A percentile compares a stretch with the other conserved stretches of the same genome.
Evolutionary conservation across 2,797 vertebrate genomes (phyloP).

Genomic region (Takifugu rubripes): DNA sequence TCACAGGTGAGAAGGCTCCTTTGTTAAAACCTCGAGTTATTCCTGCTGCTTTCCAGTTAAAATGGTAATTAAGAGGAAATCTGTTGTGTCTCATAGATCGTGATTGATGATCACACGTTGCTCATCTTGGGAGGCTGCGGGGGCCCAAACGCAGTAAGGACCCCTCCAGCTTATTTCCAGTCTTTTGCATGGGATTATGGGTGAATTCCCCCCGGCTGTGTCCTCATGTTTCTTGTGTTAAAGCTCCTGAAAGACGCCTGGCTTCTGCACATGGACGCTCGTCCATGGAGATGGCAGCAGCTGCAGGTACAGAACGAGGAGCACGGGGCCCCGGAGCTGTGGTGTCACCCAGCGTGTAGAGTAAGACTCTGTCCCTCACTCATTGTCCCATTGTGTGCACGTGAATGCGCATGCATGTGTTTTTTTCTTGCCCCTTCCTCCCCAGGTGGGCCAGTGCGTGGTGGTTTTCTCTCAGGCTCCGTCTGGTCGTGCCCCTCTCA

Average conservation of each 20-base stretch:
- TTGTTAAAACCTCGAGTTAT: background rate
- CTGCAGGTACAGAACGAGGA: constrained; percentile 96
- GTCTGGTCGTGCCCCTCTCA: constrained; percentile 91
- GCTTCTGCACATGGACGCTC: constrained; percentile 87
- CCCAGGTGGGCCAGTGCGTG: constrained; percentile 93
- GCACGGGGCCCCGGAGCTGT: constrained; percentile 92
- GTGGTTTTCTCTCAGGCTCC: constrained; percentile 98
- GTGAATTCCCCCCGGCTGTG: background rate
- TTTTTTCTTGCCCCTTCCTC: constrained; percentile 15
- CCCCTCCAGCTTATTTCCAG: background rate
- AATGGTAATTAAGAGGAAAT: background rate
- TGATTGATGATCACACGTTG: constrained; percentile 90
- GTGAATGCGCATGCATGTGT: background rate
- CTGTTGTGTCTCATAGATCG: constrained; percentile 76
- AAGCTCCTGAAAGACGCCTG: constrained; percentile 97
- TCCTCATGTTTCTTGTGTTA: background rate
- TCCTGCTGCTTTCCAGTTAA: background rate
- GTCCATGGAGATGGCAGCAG: constrained; percentile 91
- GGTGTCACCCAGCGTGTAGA: constrained; percentile 97
- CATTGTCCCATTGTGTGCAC: background rate
- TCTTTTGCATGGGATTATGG: background rate
- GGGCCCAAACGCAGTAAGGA: constrained; percentile 93
- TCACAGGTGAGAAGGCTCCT: constrained; percentile 82
- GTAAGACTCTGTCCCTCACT: constrained; percentile 59
- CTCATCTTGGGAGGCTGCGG: constrained; percentile 96